Evolutionary conservation across 2,113 vertebrate genomes (phyloP), one percentile per base, ranked within the genome.

Genomic region (Sterna hirundo): DNA sequence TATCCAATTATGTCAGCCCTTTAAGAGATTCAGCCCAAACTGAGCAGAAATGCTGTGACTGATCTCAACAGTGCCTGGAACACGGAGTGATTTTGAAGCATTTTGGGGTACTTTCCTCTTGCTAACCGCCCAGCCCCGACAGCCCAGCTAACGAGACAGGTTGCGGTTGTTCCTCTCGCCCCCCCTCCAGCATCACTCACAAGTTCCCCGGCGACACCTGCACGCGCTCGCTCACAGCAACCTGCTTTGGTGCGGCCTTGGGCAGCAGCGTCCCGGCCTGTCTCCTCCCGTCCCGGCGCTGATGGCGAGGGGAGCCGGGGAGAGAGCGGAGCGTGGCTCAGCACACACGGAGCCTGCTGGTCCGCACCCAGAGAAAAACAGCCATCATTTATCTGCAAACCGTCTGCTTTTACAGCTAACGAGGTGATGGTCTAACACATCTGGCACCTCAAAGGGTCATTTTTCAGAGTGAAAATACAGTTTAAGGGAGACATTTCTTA

Each of bases 181-280:
- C 42, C 29, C 47, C 0, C 0, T 10, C 27, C 69, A 82, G 36
- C 36, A 15, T 42, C 32, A 4, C 7, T 40, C 69, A 32, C 55
- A 15, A 7, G 38, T 6, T 68, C 18, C 46, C 14, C 1, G 5
- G 54, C 16, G 54, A 34, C 0, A 3, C 11, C n/a, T 0, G 1
- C 27, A 65, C 52, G 19, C 3, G 11, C 52, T 20, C 1, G 2
- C 25, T 42, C n/a, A 18, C 34, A 58, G 72, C 10, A 3, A 34
- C 2, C 26, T 18, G 60, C 58, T 82, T 29, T 16, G 61, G 21
- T 6, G 40, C 21, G 51, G 61, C 34, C 17, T 32, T 0, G 6
- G 15, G 25, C 69, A 32, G 65, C 83, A 51, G 60, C 0, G 0
- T 7, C 40, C 70, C 2, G 1, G 13, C 42, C 47, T 40, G 26